phyloP scores from a whole-genome alignment of 2,888 invertebrate genomes.

The Calliopum simillimum region DNA sequence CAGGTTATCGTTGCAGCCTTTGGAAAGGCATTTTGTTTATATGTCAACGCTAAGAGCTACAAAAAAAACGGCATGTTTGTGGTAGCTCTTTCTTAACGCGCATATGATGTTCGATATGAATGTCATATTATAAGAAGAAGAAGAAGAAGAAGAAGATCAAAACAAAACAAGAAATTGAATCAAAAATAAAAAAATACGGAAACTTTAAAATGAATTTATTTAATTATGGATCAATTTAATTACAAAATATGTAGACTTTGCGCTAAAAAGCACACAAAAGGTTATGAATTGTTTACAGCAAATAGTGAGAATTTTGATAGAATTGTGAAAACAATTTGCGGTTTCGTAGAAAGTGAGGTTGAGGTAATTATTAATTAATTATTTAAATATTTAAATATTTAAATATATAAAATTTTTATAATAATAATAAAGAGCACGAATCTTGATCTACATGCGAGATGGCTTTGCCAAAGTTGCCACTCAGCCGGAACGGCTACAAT shows the following conservation, averaged over 20 bases:
- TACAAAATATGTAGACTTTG: slow-evolving; percentile 78
- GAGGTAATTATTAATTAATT: neutral
- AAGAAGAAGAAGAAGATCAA: too few relatives aligned
- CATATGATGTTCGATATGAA: too few relatives aligned
- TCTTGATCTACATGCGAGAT: slow-evolving; percentile 77
- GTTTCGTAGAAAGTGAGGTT: slow-evolving; percentile 33
- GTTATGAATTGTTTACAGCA: slow-evolving; percentile 73
- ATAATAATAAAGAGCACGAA: slow-evolving; percentile 71
- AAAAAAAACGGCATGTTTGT: too few relatives aligned
- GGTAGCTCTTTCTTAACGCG: too few relatives aligned
- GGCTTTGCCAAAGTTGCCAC: slow-evolving; percentile 82
- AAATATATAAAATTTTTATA: neutral
- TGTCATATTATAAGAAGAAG: too few relatives aligned
- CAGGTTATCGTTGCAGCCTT: too few relatives aligned
- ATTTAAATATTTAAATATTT: neutral
- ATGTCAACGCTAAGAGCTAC: too few relatives aligned
- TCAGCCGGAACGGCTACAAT: slow-evolving; percentile 81
- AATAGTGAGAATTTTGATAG: slow-evolving; percentile 4
- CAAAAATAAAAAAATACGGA: too few relatives aligned
- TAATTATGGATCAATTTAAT: slow-evolving; percentile 69
- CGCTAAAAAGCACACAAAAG: slow-evolving; percentile 78
- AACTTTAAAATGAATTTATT: too few relatives aligned
- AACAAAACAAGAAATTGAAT: too few relatives aligned
- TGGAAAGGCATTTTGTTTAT: too few relatives aligned
- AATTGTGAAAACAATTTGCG: slow-evolving; percentile 23